Base-by-base conservation (phyloP, 2,113 vertebrate species). In the Thamnaconus septentrionalis region DNA sequence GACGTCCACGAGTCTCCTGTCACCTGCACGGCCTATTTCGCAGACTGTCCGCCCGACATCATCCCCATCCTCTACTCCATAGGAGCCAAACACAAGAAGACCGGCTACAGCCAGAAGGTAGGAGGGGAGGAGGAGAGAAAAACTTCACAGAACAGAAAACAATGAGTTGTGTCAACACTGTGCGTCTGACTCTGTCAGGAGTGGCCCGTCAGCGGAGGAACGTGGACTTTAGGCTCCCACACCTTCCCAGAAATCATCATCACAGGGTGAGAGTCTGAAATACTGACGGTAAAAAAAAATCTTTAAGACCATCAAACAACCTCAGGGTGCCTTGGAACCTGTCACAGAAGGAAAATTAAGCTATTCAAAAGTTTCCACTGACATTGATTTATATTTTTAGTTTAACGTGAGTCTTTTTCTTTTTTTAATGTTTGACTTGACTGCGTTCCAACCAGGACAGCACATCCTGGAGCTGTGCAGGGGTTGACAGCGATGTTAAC, bases 1-100 rank as follows among this genome's bases (percentile, higher is more conserved):
- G 97, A 98, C 90, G 85, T 99, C 91, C 97, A 99, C 52, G 97
- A 98, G 78, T 98, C 97, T 85, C 97, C 97, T 45, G 97, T 99
- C 82, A 99, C 97, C 61, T 98, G 95, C 84, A 97, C 95, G 60
- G 94, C 95, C 56, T 99, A 99, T 87, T 97, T 98, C 87, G 96
- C 96, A 4, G 95, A 99, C 73, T 99, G 96, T 80, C 95, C 97
- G 64, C 95, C 96, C 12, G 96, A 98, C 86, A 91, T 99, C 84
- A 98, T 98, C 84, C 95, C 96, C 66, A 93, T 96, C 53, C 95
- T 98, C 51, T 99, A 99, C 85, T 97, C 97, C 72, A 93, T 96
- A 90, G 97, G 97, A 86, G 94, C 93, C 59, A 98, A 98, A 92
- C 94, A 97, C 90, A 98, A 98, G 93, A 98, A 98, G 79, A 96